Evolutionary conservation across 2,888 invertebrate genomes (phyloP).

Genomic region (Drosophila tanythrix): DNA sequence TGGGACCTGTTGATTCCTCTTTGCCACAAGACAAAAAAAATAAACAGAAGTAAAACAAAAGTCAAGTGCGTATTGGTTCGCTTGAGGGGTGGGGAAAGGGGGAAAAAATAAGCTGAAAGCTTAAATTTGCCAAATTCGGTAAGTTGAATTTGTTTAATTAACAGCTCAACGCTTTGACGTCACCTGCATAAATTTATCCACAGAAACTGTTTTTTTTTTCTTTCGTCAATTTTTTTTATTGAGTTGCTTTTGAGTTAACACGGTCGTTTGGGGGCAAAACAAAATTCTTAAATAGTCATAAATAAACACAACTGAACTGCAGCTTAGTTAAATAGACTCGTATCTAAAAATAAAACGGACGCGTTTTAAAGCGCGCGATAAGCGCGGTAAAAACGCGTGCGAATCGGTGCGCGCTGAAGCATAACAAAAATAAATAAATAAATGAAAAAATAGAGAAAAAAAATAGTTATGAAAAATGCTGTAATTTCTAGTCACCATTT

Average conservation of each 20-base stretch:
- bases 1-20: conserved; percentile 16
- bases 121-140: conserved; percentile 58
- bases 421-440: conserved; percentile 5
- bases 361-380: conserved; percentile 38
- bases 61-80: conserved; percentile 34
- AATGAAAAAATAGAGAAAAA: not conserved
- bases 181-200: conserved; percentile 69
- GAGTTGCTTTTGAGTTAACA: conserved; percentile 56
- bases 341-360: conserved; percentile 38
- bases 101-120: conserved; percentile 21
- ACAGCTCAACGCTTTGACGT: conserved; percentile 67
- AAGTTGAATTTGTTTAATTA: conserved; percentile 66
- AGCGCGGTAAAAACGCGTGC: conserved; percentile 39
- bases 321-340: conserved; percentile 59
- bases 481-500: conserved; percentile 55
- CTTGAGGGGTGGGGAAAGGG: conserved; percentile 1
- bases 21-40: conserved; percentile 1
- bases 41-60: not conserved
- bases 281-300: conserved; percentile 70
- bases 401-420: conserved; percentile 34
- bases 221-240: conserved; percentile 22
- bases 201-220: conserved; percentile 25
- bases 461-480: conserved; percentile 36
- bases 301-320: conserved; percentile 72
- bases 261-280: conserved; percentile 56